Conservation (phyloP, 2,888 invertebrate genomes). For the Lumbricus terrestris region DNA sequence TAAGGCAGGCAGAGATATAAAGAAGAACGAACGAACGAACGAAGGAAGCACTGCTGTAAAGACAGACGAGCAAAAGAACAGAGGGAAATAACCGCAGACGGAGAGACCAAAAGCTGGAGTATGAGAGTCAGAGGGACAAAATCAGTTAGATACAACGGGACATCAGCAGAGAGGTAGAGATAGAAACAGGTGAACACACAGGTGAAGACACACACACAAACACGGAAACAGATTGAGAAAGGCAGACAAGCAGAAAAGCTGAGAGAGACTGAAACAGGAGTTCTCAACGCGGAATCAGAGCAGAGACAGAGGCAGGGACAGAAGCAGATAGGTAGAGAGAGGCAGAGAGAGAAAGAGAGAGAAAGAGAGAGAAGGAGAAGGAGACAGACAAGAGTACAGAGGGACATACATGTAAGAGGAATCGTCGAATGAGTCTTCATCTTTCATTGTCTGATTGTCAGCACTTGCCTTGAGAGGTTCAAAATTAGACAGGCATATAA, state of each 20-base stretch:
- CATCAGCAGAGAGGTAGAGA: constrained; percentile 11
- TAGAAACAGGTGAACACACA: not conserved
- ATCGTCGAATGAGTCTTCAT: no score
- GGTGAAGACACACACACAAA: not conserved
- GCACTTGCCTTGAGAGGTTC: no score
- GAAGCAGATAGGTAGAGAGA: not conserved
- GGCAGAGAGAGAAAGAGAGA: not conserved
- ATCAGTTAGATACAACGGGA: no score
- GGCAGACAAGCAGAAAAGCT: not conserved
- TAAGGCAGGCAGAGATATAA: not conserved
- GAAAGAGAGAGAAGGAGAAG: not conserved
- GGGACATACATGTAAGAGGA: not conserved
- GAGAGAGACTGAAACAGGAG: not conserved
- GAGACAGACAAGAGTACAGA: not conserved
- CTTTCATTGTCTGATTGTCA: no score
- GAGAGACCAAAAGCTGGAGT: not conserved
- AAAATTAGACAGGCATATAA: no score
- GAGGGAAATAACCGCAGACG: constrained; percentile 18
- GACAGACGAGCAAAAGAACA: no score
- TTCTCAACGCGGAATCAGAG: not conserved
- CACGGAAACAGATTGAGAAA: constrained; percentile 10
- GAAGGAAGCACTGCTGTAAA: no score
- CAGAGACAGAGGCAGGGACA: not conserved
- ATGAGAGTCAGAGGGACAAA: not conserved
- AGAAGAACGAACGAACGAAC: no score